A percentile compares a stretch with the other conserved stretches of the same genome.
phyloP scores from a whole-genome alignment of 2,797 vertebrate species.

The Sus cebifrons region DNA sequence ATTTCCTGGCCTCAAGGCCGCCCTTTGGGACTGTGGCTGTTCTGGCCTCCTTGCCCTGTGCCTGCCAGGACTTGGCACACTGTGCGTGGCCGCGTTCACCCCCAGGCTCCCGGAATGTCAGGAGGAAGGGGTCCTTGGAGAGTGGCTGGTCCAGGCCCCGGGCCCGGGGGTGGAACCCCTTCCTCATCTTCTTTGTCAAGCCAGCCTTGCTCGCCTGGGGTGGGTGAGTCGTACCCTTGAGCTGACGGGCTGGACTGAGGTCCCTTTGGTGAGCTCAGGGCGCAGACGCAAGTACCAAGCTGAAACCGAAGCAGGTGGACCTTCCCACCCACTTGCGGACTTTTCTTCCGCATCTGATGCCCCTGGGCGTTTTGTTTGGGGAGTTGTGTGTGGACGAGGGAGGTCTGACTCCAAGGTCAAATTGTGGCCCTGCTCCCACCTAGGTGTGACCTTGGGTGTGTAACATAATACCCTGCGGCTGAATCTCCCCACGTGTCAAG shows the following conservation, averaged over 20 bases:
- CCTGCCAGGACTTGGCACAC: not conserved
- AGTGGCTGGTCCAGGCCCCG: not conserved
- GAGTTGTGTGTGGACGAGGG: not conserved
- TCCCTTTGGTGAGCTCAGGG: not conserved
- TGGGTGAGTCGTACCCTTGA: not conserved
- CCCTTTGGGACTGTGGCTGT: not conserved
- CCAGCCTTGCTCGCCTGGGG: not conserved
- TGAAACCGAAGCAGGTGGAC: too few relatives aligned
- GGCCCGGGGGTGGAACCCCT: not conserved
- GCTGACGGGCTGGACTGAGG: not conserved
- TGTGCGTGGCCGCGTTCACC: not conserved
- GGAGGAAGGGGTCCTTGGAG: not conserved
- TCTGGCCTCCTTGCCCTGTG: not conserved
- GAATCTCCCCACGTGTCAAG: not conserved
- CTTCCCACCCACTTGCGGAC: not conserved
- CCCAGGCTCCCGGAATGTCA: not conserved
- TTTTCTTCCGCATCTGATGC: not conserved
- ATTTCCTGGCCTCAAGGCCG: not conserved
- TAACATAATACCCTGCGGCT: not conserved
- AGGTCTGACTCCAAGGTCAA: not conserved
- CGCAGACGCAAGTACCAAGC: fast-evolving
- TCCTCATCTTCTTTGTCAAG: not conserved
- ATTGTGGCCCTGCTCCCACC: not conserved
- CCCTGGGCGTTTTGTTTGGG: not conserved
- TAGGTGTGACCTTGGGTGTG: not conserved